Evolutionary conservation across 2,113 vertebrate species (phyloP).

Genomic region (Aegithalos caudatus): DNA sequence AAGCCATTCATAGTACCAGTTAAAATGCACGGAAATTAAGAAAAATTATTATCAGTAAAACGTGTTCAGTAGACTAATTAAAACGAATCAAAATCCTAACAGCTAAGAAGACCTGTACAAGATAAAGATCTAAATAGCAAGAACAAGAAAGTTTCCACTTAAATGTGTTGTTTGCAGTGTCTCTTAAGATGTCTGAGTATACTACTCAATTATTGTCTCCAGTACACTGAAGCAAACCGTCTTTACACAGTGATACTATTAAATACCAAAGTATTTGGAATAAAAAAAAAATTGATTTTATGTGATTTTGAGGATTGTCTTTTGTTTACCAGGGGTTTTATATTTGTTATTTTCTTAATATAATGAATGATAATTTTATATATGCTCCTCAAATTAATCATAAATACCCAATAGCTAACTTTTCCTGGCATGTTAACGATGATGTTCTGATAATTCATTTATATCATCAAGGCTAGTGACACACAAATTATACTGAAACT

Average conservation of each 20-base stretch:
- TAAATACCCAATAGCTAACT: constrained; percentile 2
- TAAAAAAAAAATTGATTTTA: background rate
- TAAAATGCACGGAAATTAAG: background rate
- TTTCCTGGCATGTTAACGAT: background rate
- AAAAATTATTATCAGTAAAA: background rate
- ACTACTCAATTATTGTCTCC: background rate
- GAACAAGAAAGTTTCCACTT: background rate
- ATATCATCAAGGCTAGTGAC: background rate
- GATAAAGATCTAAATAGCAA: background rate
- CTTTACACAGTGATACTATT: background rate
- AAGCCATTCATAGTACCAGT: background rate
- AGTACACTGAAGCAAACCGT: background rate
- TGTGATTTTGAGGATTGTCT: background rate
- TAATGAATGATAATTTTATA: background rate
- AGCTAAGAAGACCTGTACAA: background rate
- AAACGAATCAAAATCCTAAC: background rate
- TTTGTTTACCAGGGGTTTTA: background rate
- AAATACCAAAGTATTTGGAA: background rate
- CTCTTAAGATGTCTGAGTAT: background rate
- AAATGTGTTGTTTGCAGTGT: background rate
- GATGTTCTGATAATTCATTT: constrained; percentile 36
- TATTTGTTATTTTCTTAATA: background rate
- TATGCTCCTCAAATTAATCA: constrained; percentile 14
- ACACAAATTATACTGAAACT: background rate
- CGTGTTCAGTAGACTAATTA: background rate